Evolutionary conservation across 2,797 vertebrate genomes (phyloP).

Genomic region (Micrastur ruficollis): DNA sequence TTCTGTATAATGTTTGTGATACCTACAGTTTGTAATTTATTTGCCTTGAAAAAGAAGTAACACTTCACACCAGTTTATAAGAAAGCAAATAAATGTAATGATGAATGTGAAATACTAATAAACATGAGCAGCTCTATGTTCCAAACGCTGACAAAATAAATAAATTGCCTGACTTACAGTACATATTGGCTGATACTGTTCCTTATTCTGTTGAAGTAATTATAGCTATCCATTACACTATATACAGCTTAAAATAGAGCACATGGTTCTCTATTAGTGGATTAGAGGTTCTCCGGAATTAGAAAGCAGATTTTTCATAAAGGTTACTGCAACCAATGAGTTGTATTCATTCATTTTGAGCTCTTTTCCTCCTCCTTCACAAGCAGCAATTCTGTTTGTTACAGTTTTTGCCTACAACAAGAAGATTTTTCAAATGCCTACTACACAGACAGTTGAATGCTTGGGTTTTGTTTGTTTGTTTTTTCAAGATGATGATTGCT

Average conservation of each 20-base stretch:
- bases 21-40: not conserved
- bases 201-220: not conserved
- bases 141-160: constrained; percentile 23
- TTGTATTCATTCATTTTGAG: not conserved
- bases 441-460: not conserved
- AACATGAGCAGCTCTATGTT: not conserved
- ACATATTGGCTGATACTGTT: not conserved
- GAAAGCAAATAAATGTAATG: not conserved
- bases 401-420: not conserved
- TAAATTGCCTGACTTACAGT: constrained; percentile 18
- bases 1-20: not conserved
- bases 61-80: not conserved
- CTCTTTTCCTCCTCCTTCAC: not conserved
- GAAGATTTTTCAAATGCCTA: not conserved
- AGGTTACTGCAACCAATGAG: not conserved
- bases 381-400: not conserved
- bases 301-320: not conserved
- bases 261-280: not conserved
- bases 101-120: not conserved
- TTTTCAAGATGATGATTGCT: not conserved
- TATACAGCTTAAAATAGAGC: not conserved
- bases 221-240: not conserved
- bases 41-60: not conserved
- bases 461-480: not conserved
- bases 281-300: not conserved